Base-by-base conservation (phyloP, 2,113 vertebrate genomes). In the Dermatemys mawii region DNA sequence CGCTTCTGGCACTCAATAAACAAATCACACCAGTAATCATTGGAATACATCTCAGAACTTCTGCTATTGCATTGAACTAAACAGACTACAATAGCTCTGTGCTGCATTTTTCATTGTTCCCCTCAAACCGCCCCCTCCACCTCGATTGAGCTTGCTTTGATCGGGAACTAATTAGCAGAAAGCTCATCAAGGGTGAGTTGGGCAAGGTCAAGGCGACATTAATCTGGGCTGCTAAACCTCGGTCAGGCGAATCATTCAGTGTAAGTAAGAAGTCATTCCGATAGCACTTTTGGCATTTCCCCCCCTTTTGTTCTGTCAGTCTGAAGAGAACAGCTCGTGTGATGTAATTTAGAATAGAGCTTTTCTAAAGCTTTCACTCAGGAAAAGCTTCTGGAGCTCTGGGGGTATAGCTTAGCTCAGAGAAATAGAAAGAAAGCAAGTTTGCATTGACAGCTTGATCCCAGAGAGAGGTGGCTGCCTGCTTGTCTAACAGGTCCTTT, bases 361-460 rank as follows among this genome's bases (percentile, higher is more conserved):
- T 97, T 97, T 97, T 95, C 97, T 75, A 97, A 97, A 98, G 97
- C 96, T 97, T 98, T 98, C 98, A 97, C 95, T 98, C 97, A 97
- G 97, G 97, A 97, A 97, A 98, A 97, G 97, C 94, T 80, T 95
- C 35, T 1, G 94, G 96, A 97, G 96, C 96, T 97, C 96, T 97
- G 97, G 97, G 97, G 97, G 95, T 88, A 97, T 95, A 97, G 97
- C 98, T 98, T 94, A 97, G 97, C 97, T 97, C 94, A 2, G 57
- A 97, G 96, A 97, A 95, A 97, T 4, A 97, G 95, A 96, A 95
- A 98, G 97, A 97, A 96, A 92, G 95, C 93, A 97, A 97, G 95
- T 97, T 97, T 98, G 96, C 97, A 93, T 90, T 98, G 97, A 98
- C 97, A 98, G 97, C 97, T 98, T 96, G 98, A 97, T 98, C 97